Evolutionary conservation across 2,113 vertebrate species (phyloP).

Genomic region (Malurus alboscapulatus): DNA sequence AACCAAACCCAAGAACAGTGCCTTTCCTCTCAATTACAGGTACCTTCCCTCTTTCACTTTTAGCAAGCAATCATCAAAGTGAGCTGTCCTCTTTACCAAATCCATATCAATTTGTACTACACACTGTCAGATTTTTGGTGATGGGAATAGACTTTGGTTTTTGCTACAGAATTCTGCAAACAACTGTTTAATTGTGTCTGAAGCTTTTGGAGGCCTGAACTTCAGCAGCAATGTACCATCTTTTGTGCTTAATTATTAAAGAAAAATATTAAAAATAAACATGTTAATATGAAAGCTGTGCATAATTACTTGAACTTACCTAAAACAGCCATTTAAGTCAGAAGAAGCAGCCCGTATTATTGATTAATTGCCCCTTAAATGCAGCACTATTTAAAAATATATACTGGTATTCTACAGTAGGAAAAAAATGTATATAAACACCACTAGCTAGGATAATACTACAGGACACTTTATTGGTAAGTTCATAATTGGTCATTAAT

Average conservation of each 20-base stretch:
- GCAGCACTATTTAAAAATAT: background rate
- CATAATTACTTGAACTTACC: background rate
- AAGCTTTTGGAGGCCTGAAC: background rate
- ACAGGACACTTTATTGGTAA: constrained; percentile 26
- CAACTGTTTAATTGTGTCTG: background rate
- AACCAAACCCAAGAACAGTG: background rate
- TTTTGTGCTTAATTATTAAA: background rate
- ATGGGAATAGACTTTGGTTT: background rate
- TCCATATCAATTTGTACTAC: background rate
- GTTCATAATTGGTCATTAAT: background rate
- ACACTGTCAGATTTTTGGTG: background rate
- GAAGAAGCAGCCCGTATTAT: background rate
- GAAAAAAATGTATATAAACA: background rate
- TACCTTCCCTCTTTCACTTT: background rate
- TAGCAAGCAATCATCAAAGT: background rate
- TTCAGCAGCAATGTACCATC: background rate
- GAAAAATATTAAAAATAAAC: background rate
- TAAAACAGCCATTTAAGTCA: background rate
- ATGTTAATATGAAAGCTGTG: background rate
- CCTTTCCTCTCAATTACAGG: background rate
- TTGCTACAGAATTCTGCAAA: background rate
- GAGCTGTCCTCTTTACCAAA: background rate
- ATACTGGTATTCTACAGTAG: background rate
- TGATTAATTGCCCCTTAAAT: background rate
- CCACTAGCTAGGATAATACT: background rate